A percentile compares a stretch with the other conserved stretches of the same genome.
Conservation (phyloP, 2,888 invertebrate genomes). For the Leptarthrus brevirostris region DNA sequence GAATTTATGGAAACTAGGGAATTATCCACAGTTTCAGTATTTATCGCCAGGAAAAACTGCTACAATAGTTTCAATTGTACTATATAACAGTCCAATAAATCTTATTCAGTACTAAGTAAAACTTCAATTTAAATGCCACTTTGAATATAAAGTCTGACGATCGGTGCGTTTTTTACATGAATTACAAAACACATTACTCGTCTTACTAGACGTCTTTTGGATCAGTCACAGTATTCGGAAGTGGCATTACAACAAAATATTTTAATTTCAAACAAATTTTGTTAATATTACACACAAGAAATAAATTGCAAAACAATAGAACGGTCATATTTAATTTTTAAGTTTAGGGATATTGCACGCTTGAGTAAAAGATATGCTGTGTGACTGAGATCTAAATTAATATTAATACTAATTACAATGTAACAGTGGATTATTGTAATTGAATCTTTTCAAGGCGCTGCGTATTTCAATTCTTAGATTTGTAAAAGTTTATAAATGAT, state of each 20-base stretch:
- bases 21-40: slow-evolving; percentile 23
- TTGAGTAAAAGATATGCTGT: slow-evolving; percentile 38
- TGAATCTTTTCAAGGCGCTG: too few relatives aligned
- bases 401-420: not conserved
- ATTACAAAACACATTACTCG: too few relatives aligned
- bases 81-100: slow-evolving; percentile 45
- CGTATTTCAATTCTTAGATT: too few relatives aligned
- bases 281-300: slow-evolving; percentile 21
- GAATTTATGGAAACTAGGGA: slow-evolving; percentile 4
- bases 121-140: slow-evolving; percentile 10
- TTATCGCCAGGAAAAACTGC: slow-evolving; percentile 24
- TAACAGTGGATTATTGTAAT: not conserved
- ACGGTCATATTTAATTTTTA: slow-evolving; percentile 54
- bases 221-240: not conserved
- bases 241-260: slow-evolving; percentile 18
- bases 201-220: too few relatives aligned
- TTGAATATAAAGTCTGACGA: too few relatives aligned
- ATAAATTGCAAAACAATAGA: slow-evolving; percentile 51
- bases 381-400: slow-evolving; percentile 42
- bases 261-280: slow-evolving; percentile 20
- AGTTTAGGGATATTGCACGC: slow-evolving; percentile 48
- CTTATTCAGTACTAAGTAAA: slow-evolving; percentile 11
- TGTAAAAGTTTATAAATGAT: too few relatives aligned
- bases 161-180: not conserved
- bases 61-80: slow-evolving; percentile 45